Conservation (phyloP, 2,888 invertebrate species). For the Eristalinus sepulchralis region DNA sequence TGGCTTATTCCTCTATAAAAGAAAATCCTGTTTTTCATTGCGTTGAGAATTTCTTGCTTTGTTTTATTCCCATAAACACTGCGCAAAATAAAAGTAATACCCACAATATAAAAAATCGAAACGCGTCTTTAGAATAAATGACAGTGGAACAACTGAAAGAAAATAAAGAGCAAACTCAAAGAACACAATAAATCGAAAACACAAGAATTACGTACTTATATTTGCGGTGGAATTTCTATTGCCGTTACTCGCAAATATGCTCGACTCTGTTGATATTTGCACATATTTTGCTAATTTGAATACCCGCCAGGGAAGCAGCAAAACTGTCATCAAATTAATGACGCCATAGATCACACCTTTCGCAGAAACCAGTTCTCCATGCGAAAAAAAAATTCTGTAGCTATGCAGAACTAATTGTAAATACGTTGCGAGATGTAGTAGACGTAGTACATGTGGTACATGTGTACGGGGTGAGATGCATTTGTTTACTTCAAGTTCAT, state of each 20-base stretch:
- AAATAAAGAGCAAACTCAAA: neutral
- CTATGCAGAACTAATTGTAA: neutral
- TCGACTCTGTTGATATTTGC: neutral
- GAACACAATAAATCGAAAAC: neutral
- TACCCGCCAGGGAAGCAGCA: neutral
- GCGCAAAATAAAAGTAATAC: too few species aligned
- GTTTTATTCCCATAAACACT: too few species aligned
- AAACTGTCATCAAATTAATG: slow-evolving; percentile 12
- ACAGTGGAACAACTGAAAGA: neutral
- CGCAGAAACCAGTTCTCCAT: neutral
- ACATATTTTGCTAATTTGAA: neutral
- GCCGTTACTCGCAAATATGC: neutral
- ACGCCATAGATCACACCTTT: neutral
- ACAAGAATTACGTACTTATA: neutral
- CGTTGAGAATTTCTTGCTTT: too few species aligned
- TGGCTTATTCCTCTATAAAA: too few species aligned
- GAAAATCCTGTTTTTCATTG: too few species aligned
- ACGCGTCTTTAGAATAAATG: neutral
- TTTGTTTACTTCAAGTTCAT: neutral
- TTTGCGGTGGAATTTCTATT: neutral
- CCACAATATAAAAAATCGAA: too few species aligned
- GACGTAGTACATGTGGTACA: neutral
- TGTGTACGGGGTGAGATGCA: neutral
- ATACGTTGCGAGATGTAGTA: neutral
- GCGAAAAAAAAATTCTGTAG: neutral